A percentile compares a stretch with the other conserved stretches of the same genome.
These are phyloP conservation scores for Tuta absoluta DNA, from an alignment of 2,888 invertebrate species.

Conservation along the genomic window DNA sequence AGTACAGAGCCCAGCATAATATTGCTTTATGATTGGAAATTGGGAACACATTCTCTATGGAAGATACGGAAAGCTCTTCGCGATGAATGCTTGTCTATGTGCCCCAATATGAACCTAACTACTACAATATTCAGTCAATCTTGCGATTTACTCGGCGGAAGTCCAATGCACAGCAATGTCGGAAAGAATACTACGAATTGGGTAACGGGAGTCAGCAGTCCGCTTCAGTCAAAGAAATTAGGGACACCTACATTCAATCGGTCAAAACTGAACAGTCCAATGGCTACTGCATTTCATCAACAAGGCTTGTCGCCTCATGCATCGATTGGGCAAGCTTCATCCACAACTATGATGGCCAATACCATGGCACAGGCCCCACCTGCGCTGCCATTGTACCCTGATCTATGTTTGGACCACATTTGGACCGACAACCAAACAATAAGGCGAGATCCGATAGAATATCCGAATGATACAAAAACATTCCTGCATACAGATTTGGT, in stretches of 20 bases:
- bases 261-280: constrained; percentile 70
- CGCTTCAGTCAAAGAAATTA: constrained; percentile 62
- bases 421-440: constrained; percentile 88
- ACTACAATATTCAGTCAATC: constrained; percentile 71
- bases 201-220: constrained; percentile 65
- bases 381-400: constrained; percentile 89
- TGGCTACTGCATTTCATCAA: constrained; percentile 72
- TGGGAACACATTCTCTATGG: constrained; percentile 91
- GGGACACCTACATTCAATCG: constrained; percentile 56
- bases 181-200: constrained; percentile 61
- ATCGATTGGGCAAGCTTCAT: constrained; percentile 72
- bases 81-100: constrained; percentile 85
- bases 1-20: constrained; percentile 89
- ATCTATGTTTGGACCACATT: constrained; percentile 92
- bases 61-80: constrained; percentile 87
- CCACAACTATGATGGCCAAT: constrained; percentile 70
- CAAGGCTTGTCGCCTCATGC: constrained; percentile 74
- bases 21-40: constrained; percentile 88
- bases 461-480: constrained; percentile 79
- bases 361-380: constrained; percentile 74
- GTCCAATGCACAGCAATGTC: constrained; percentile 65
- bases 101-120: constrained; percentile 75
- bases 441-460: constrained; percentile 64
- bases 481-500: constrained; percentile 93
- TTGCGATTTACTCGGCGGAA: constrained; percentile 64